phyloP scores from a whole-genome alignment of 2,113 vertebrate species.

The Trachemys scripta region DNA sequence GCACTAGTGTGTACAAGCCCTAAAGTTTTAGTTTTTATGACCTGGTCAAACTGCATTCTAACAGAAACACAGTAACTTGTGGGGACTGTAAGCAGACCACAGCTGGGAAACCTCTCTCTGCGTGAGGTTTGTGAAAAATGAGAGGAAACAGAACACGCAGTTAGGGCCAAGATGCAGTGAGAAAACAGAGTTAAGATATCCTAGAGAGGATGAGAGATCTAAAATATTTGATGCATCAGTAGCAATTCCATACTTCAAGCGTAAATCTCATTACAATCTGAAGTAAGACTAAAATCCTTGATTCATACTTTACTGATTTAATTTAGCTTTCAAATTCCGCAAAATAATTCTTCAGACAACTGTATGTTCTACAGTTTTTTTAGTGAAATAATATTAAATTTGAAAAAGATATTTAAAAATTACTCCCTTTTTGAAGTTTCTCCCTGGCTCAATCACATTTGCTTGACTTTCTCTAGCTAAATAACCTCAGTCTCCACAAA shows the following conservation, averaged over 20 bases:
- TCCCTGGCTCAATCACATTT: not conserved
- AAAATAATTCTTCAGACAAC: not conserved
- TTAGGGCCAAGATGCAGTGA: not conserved
- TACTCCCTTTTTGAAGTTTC: not conserved
- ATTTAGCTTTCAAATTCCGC: not conserved
- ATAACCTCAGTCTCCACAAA: not conserved
- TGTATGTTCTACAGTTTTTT: not conserved
- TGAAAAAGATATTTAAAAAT: not conserved
- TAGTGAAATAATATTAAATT: not conserved
- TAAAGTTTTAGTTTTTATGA: not conserved
- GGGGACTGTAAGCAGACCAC: not conserved
- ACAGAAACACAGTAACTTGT: not conserved
- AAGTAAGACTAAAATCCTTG: not conserved
- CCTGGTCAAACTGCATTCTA: not conserved
- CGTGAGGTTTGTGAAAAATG: not conserved
- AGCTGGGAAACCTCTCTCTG: not conserved
- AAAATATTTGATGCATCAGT: not conserved
- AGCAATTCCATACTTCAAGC: not conserved
- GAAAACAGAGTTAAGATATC: not conserved
- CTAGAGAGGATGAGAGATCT: accelerated
- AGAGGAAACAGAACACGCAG: not conserved
- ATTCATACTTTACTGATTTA: not conserved
- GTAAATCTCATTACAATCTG: too few relatives aligned
- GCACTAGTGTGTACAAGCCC: too few relatives aligned
- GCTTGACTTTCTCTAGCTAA: not conserved